phyloP scores from a whole-genome alignment of 2,797 vertebrate species.

The Acanthurus leucopareius region DNA sequence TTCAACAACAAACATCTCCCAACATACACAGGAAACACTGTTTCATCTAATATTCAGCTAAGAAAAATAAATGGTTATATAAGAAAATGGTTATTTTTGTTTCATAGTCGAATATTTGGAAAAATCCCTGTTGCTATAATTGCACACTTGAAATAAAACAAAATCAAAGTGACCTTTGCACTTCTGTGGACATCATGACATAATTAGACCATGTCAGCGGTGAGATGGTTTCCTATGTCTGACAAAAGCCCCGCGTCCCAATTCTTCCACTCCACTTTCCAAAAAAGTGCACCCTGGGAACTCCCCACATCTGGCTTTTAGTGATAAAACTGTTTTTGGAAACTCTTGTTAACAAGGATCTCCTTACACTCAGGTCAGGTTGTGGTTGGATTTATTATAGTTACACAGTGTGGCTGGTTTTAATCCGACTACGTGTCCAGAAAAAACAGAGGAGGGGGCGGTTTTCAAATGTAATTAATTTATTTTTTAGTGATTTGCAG shows the following conservation, averaged over 20 bases:
- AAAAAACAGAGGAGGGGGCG: neutral
- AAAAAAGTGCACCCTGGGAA: conserved; percentile 42
- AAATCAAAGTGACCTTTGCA: conserved; percentile 15
- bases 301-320: conserved; percentile 43
- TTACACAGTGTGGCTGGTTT: neutral
- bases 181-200: conserved; percentile 53
- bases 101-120: conserved; percentile 3
- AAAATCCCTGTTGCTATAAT: conserved; percentile 22
- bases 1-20: conserved; percentile 59
- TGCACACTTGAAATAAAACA: conserved; percentile 21
- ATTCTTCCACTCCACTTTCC: conserved; percentile 46
- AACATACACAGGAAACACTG: conserved; percentile 57
- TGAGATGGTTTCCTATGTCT: conserved; percentile 68
- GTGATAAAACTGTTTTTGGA: conserved; percentile 25
- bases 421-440: conserved; percentile 16
- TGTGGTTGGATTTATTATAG: conserved; percentile 19
- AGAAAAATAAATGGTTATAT: conserved; percentile 36
- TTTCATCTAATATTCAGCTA: conserved; percentile 36
- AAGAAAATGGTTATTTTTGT: conserved; percentile 41
- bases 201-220: conserved; percentile 61
- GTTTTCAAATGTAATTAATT: neutral
- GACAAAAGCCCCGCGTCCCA: conserved; percentile 55
- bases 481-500: neutral
- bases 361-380: conserved; percentile 18
- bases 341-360: conserved; percentile 36